Percentiles rank a stretch among this genome's conserved stretches.
Conservation (phyloP, 2,113 vertebrate genomes). For the Naja naja region DNA sequence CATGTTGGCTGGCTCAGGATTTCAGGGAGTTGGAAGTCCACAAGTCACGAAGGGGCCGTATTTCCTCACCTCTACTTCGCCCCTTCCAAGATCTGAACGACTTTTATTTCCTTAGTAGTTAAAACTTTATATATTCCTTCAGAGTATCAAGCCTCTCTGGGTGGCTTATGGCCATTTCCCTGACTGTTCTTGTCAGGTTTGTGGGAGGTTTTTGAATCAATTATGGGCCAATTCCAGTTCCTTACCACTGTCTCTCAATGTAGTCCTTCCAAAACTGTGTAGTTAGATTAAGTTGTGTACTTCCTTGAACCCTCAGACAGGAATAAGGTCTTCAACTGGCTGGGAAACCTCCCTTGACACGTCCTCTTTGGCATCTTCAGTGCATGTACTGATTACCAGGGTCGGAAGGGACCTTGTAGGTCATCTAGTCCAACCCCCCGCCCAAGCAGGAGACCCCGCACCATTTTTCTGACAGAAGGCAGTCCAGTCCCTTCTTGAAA, state of each 20-base stretch:
- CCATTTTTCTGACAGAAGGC: too few relatives aligned
- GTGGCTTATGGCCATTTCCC: not conserved
- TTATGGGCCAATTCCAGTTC: too few relatives aligned
- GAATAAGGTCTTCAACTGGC: not conserved
- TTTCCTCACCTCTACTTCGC: not conserved
- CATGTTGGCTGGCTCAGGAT: not conserved
- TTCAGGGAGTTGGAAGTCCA: too few relatives aligned
- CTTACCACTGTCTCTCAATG: not conserved
- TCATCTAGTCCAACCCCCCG: too few relatives aligned
- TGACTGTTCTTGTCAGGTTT: not conserved
- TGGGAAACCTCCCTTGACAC: not conserved
- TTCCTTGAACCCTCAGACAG: not conserved
- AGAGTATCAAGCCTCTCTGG: too few relatives aligned
- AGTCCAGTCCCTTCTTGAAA: too few relatives aligned
- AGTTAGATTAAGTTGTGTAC: not conserved
- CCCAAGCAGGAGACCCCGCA: too few relatives aligned
- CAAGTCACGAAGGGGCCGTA: too few relatives aligned
- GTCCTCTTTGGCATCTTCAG: not conserved
- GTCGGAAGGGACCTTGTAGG: too few relatives aligned
- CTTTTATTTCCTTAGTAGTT: not conserved
- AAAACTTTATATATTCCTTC: not conserved
- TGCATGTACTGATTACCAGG: too few relatives aligned
- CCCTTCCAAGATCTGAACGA: not conserved
- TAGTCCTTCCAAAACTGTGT: not conserved
- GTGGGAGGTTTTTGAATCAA: not conserved